Conservation (phyloP, 1,140 invertebrate genomes). For the Ostrea denselamellosa region DNA sequence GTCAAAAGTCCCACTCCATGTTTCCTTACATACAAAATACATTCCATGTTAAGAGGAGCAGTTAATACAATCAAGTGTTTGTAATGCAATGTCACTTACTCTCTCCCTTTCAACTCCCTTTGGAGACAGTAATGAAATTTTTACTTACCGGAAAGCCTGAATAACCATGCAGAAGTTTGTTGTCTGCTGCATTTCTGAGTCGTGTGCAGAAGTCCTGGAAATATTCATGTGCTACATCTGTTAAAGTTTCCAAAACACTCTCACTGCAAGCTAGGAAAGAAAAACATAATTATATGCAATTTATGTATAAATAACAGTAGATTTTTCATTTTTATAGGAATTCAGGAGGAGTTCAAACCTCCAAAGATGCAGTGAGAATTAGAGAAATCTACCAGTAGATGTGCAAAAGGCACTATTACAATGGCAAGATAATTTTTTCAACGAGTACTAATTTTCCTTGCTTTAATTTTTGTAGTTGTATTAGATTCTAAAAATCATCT, state of each 20-base stretch:
- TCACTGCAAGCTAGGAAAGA: constrained; percentile 77
- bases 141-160: constrained; percentile 81
- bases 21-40: too few species aligned
- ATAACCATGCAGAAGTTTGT: constrained; percentile 74
- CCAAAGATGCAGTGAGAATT: background rate
- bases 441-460: too few species aligned
- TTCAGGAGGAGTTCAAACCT: background rate
- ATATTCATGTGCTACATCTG: constrained; percentile 81
- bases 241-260: constrained; percentile 81
- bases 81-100: too few species aligned
- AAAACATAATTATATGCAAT: background rate
- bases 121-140: background rate
- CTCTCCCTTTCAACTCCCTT: too few species aligned
- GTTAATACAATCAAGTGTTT: too few species aligned
- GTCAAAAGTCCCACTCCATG: too few species aligned
- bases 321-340: background rate
- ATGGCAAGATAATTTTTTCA: too few species aligned
- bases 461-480: too few species aligned
- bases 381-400: background rate
- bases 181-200: constrained; percentile 81
- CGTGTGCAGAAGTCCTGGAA: constrained; percentile 80
- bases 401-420: too few species aligned
- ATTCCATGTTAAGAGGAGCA: too few species aligned
- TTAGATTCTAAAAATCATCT: too few species aligned
- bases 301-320: background rate